These are phyloP conservation scores for Pammene fasciana DNA, from an alignment of 2,888 invertebrate genomes.

Conservation along the genomic window DNA sequence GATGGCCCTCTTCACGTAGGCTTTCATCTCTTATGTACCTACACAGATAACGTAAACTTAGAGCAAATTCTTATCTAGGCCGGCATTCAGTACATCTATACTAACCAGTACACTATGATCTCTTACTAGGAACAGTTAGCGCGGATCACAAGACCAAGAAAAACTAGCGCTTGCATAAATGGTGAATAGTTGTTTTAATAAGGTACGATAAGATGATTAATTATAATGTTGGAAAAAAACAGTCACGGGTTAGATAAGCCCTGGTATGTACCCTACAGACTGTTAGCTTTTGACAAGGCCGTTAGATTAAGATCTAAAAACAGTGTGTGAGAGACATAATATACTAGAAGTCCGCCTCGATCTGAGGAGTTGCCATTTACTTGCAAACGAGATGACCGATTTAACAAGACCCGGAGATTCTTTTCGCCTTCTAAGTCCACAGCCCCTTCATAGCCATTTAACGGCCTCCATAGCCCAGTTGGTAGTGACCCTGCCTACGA, in stretches of 20 bases:
- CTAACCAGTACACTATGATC: neutral
- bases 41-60: slow-evolving; percentile 4
- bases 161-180: neutral
- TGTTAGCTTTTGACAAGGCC: slow-evolving; percentile 9
- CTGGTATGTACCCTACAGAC: slow-evolving; percentile 14
- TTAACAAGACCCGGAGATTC: too few relatives aligned
- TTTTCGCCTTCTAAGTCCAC: too few relatives aligned
- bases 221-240: slow-evolving; percentile 76
- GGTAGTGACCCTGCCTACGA: too few relatives aligned
- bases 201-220: slow-evolving; percentile 54
- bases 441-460: too few relatives aligned
- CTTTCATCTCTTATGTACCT: neutral
- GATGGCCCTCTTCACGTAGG: neutral
- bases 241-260: slow-evolving; percentile 69
- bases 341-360: too few relatives aligned
- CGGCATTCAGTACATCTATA: neutral
- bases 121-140: neutral
- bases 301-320: neutral
- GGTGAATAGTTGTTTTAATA: neutral
- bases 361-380: too few relatives aligned
- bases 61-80: slow-evolving; percentile 5
- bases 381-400: too few relatives aligned
- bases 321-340: neutral
- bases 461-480: too few relatives aligned
- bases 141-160: neutral